Evolutionary conservation across 2,888 invertebrate genomes (phyloP).

Genomic region (Pseudococcus jackbeardsleyi): DNA sequence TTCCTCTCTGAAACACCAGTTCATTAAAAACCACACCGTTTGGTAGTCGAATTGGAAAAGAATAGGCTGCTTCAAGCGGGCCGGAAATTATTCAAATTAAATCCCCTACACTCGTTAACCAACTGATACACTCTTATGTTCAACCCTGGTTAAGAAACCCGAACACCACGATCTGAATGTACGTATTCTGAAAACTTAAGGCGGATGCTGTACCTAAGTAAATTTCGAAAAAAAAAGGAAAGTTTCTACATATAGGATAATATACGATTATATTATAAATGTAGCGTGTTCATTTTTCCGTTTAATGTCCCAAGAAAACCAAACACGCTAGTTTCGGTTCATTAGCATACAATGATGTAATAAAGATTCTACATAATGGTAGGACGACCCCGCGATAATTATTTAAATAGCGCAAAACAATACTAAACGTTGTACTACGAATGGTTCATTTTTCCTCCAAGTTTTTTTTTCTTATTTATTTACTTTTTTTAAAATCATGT

Average conservation of each 20-base stretch:
- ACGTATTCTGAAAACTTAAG: not conserved
- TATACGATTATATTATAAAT: conserved; percentile 44
- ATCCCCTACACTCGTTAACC: not conserved
- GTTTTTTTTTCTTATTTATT: not conserved
- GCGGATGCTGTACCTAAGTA: conserved; percentile 4
- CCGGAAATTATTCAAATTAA: conserved; percentile 31
- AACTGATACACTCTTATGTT: not conserved
- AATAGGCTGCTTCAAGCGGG: not conserved
- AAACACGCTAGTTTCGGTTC: conserved; percentile 27
- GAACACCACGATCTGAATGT: too few species aligned
- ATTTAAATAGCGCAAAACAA: conserved; percentile 48
- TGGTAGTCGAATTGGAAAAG: conserved; percentile 1
- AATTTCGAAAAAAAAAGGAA: conserved; percentile 38
- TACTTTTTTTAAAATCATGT: not conserved
- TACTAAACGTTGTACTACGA: conserved; percentile 26
- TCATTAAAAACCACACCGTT: not conserved
- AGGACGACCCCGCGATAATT: conserved; percentile 51
- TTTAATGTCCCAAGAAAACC: conserved; percentile 24
- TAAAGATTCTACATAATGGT: conserved; percentile 44
- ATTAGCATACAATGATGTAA: conserved; percentile 58
- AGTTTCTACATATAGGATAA: not conserved
- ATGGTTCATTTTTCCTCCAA: not conserved
- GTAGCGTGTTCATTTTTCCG: conserved; percentile 41
- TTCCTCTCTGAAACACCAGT: not conserved
- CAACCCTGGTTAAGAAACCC: not conserved